Evolutionary conservation across 2,888 invertebrate species (phyloP), one percentile per base, ranked within the genome.

Genomic region (Bhutanitis thaidina): DNA sequence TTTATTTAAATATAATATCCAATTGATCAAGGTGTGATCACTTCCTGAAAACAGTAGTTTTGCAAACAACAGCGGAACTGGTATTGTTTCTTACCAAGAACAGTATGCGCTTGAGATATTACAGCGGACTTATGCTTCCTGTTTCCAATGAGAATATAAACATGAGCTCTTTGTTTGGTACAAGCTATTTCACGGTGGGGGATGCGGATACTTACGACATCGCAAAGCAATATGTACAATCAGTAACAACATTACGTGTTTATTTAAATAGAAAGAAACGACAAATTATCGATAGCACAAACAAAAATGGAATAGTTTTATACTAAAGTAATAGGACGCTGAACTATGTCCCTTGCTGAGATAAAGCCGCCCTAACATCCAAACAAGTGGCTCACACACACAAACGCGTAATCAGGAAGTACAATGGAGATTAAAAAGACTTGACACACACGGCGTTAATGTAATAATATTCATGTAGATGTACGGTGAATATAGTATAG

Each of bases 331-430:
- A 88, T 88, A 83, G 87, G 85, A 87, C 87, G 86, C 87, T 86
- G 86, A 84, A 80, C 87, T 85, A 80, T 80, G 85, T 84, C 86
- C 87, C 88, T 84, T 78, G 67, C 80, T 70, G 81, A 85, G 87
- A 87, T 86, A 87, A 82, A 86, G 86, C 83, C 80, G 82, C 87
- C 89, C 88, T 80, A 84, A 76, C 86, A 86, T 85, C 86, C 86
- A 80, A 88, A 88, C 89, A 89, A 88, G 88, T 89, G 88, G 83
- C 81, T 83, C 79, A 87, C 88, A 52, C 88, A 86, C 87, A 88
- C 87, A 37, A 35, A 56, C 64, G 55, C 62, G 71, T 69, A 70
- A 85, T 86, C 85, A 89, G 89, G 89, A 89, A 89, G 88, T 88
- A 88, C 86, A 88, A 88, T 85, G 76, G 80, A 86, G 86, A 87